These are phyloP conservation scores for Mimumesa dahlbomi DNA, from an alignment of 2,888 invertebrate genomes.

Conservation along the genomic window DNA sequence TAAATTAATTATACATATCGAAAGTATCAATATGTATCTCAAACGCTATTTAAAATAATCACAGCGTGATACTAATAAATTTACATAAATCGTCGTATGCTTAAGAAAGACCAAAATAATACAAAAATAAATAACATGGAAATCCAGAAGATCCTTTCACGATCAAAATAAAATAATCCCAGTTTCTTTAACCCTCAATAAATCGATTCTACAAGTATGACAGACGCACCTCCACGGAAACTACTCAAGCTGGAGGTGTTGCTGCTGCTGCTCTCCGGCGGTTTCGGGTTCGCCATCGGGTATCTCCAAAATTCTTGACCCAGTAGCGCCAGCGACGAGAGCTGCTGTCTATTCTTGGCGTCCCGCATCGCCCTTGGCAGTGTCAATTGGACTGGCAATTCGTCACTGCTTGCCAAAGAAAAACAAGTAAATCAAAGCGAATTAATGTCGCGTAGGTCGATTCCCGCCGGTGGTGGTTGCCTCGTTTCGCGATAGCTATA, in stretches of 20 bases:
- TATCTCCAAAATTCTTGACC: constrained; percentile 93
- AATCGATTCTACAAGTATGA: too few relatives aligned
- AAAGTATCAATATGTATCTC: too few relatives aligned
- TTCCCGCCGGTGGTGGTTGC: background rate
- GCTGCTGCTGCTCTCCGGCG: constrained; percentile 80
- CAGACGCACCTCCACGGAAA: constrained; percentile 81
- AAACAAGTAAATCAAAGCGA: constrained; percentile 41
- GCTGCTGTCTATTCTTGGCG: constrained; percentile 93
- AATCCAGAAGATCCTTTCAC: too few relatives aligned
- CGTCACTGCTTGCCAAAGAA: constrained; percentile 86
- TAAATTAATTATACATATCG: too few relatives aligned
- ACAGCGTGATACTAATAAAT: too few relatives aligned
- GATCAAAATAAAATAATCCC: too few relatives aligned
- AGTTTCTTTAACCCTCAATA: too few relatives aligned
- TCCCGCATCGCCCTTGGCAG: constrained; percentile 92
- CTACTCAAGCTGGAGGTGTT: constrained; percentile 88
- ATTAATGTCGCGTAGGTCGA: constrained; percentile 20
- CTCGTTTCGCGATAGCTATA: background rate
- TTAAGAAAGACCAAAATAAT: too few relatives aligned
- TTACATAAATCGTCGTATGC: too few relatives aligned
- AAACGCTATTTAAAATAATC: too few relatives aligned
- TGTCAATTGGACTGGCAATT: constrained; percentile 93
- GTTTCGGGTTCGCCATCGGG: constrained; percentile 88
- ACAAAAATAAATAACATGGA: too few relatives aligned
- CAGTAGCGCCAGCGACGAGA: constrained; percentile 93